These are phyloP conservation scores for Operophtera brumata DNA, from an alignment of 2,888 invertebrate genomes.

Conservation along the genomic window DNA sequence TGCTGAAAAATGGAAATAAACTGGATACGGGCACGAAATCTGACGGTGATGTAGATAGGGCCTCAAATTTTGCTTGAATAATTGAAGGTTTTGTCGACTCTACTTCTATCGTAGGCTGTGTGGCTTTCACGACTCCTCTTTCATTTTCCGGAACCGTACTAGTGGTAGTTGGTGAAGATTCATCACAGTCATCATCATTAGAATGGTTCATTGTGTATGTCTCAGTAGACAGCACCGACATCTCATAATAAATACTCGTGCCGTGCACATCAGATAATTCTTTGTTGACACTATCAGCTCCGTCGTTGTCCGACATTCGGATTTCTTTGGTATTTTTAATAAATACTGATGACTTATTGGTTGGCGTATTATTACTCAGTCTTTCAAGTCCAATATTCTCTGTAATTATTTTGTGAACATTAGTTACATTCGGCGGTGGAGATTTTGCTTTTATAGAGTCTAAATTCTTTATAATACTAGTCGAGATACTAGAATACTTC, in stretches of 20 bases:
- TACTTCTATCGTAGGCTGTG: slow-evolving; percentile 41
- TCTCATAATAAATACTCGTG: slow-evolving; percentile 77
- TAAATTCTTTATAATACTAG: slow-evolving; percentile 77
- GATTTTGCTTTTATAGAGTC: slow-evolving; percentile 57
- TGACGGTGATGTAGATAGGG: slow-evolving; percentile 44
- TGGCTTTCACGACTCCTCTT: slow-evolving; percentile 48
- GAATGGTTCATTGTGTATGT: slow-evolving; percentile 64
- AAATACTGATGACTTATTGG: slow-evolving; percentile 70
- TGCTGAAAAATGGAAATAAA: slow-evolving; percentile 43
- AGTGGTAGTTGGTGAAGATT: slow-evolving; percentile 52
- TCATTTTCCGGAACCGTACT: slow-evolving; percentile 59
- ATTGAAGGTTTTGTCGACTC: slow-evolving; percentile 39
- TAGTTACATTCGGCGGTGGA: slow-evolving; percentile 52
- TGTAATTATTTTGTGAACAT: slow-evolving; percentile 53
- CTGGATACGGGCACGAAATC: slow-evolving; percentile 48
- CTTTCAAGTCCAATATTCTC: slow-evolving; percentile 68
- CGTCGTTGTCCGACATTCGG: slow-evolving; percentile 68
- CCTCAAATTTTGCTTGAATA: slow-evolving; percentile 42
- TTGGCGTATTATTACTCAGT: slow-evolving; percentile 69
- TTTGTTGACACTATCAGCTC: slow-evolving; percentile 62
- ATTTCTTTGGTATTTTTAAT: slow-evolving; percentile 80
- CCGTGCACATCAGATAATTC: slow-evolving; percentile 73
- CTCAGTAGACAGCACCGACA: slow-evolving; percentile 74
- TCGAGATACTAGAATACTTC: slow-evolving; percentile 74
- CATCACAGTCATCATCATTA: slow-evolving; percentile 70